Percentiles rank a stretch among this genome's conserved stretches.
Conservation (phyloP, 2,797 vertebrate species). For the Enteromius argenteus region DNA sequence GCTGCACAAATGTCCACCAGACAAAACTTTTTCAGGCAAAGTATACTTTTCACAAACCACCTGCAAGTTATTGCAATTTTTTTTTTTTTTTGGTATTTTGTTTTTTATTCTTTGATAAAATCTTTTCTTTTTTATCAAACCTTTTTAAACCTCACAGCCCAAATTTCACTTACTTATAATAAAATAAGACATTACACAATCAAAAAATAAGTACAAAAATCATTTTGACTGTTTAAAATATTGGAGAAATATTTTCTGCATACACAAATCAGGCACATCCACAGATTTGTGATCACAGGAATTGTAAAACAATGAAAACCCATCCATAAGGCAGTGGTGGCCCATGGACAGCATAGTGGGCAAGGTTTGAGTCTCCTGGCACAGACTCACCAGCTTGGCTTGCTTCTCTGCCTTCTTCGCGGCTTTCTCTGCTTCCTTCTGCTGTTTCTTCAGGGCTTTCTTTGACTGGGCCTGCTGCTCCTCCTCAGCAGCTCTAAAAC, state of each 20-base stretch:
- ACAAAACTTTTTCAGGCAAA: not conserved
- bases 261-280: slow-evolving; percentile 69
- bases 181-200: not conserved
- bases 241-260: not conserved
- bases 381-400: slow-evolving; percentile 78
- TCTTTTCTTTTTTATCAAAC: too few species aligned
- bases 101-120: not conserved
- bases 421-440: slow-evolving; percentile 87
- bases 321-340: slow-evolving; percentile 69
- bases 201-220: too few species aligned
- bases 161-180: not conserved
- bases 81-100: not conserved
- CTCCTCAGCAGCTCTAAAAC: slow-evolving; percentile 78
- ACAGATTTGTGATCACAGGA: slow-evolving; percentile 74
- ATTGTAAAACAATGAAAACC: slow-evolving; percentile 76
- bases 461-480: slow-evolving; percentile 83
- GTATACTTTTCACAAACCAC: not conserved
- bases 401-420: slow-evolving; percentile 86
- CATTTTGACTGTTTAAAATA: not conserved
- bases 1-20: not conserved
- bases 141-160: not conserved
- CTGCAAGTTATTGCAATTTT: not conserved
- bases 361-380: not conserved
- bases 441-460: slow-evolving; percentile 85
- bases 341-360: not conserved